These are phyloP conservation scores for Ophthalmolycus amberensis DNA, from an alignment of 2,113 vertebrate species.

Conservation along the genomic window DNA sequence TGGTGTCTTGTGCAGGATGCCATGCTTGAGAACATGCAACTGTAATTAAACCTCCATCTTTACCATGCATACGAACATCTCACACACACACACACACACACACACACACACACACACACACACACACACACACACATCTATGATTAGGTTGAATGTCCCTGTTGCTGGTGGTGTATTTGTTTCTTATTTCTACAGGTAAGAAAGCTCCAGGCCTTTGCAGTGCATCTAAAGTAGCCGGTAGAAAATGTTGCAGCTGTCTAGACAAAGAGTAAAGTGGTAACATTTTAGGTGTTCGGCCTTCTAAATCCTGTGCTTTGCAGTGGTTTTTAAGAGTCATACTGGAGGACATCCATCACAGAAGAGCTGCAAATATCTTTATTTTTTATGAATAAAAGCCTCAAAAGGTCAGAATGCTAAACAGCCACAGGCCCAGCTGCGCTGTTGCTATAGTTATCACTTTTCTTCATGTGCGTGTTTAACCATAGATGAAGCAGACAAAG, in stretches of 20 bases:
- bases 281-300: neutral
- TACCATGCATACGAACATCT: neutral
- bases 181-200: neutral
- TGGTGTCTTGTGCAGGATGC: neutral
- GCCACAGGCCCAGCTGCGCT: neutral
- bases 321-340: neutral
- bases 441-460: neutral
- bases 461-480: neutral
- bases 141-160: neutral
- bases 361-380: neutral
- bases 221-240: neutral
- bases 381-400: conserved; percentile 12
- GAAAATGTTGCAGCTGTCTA: neutral
- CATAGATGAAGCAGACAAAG: neutral
- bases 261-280: neutral
- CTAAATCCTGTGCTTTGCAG: neutral
- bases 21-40: neutral
- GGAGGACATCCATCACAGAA: neutral
- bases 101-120: neutral
- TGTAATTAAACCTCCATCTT: neutral
- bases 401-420: conserved; percentile 25
- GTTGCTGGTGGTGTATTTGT: neutral
- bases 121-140: neutral
- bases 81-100: neutral
- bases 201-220: neutral